These are phyloP conservation scores for Acrocephalus arundinaceus DNA, from an alignment of 2,113 vertebrate genomes.

Conservation along the genomic window DNA sequence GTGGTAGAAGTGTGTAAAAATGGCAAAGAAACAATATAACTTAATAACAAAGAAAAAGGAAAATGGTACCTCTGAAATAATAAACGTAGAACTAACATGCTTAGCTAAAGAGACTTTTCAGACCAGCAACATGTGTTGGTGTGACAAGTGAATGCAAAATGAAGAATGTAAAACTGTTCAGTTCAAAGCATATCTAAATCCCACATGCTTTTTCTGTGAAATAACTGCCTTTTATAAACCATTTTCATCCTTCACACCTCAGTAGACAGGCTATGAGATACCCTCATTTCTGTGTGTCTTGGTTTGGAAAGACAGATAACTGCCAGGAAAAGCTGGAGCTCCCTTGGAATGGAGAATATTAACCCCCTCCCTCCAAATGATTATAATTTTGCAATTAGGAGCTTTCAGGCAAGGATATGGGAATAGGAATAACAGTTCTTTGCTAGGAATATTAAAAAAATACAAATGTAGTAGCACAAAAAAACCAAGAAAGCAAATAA, in stretches of 20 bases:
- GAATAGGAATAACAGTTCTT: no score
- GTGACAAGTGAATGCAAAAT: not conserved
- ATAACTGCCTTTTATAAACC: not conserved
- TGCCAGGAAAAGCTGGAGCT: no score
- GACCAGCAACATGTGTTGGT: not conserved
- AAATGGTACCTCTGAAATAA: not conserved
- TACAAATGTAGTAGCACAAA: no score
- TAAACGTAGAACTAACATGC: not conserved
- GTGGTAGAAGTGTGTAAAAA: not conserved
- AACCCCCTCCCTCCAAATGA: no score
- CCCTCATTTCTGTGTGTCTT: not conserved
- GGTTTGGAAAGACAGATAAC: no score
- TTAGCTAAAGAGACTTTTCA: not conserved
- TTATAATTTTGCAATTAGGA: no score
- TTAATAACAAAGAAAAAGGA: not conserved
- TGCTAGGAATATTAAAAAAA: no score
- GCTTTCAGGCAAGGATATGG: no score
- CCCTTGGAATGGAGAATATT: no score
- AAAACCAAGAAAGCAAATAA: no score
- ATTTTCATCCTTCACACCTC: not conserved
- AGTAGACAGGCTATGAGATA: not conserved
- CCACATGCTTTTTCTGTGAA: not conserved
- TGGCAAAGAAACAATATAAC: not conserved
- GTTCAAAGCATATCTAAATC: not conserved
- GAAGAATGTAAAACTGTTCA: not conserved